Base-by-base conservation (phyloP, 2,113 vertebrate genomes). In the Pipa parva region DNA sequence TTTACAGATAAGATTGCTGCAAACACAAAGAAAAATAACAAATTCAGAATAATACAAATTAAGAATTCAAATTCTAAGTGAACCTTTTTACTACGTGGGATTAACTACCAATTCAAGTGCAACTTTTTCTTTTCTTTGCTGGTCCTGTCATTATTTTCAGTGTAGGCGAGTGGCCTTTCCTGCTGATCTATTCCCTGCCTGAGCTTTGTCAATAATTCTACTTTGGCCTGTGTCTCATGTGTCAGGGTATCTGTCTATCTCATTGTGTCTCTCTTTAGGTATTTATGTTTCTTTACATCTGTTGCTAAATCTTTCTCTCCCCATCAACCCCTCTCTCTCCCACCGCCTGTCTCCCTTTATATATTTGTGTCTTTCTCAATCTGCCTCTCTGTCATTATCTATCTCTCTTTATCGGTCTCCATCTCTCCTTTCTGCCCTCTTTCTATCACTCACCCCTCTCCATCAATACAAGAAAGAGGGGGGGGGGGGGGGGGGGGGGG, bases 391-490 rank as follows among this genome's bases (percentile, higher is more conserved):
- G 66, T 70, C 66, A 61, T 26, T 61, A 42, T 52, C 33, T 61
- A 58, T 61, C 65, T 59, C 28, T 68, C 64, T 65, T 15, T 57
- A 48, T 66, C 52, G 29, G 28, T 57, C 54, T 52, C 31, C 57
- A 52, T 70, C 57, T 61, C 58, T 70, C 66, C 49, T 29, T 61
- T 54, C 25, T 31, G 48, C 60, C 33, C 49, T 61, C 57, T 54
- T 39, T 69, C 31, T 61, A 54, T 70, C 66, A 54, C 48, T 52
- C 58, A 24, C 66, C 33, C 56, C 49, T 70, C 66, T 70, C 56
- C 50, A 61, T 70, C 58, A 29, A 61, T 54, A 29, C 37, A 13
- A 45, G 48, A 48, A 2, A 3, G 15, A n/a, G 20, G 71, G 72
- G 65, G 67, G 69, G 5, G 3, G 15, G 29, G 29, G n/a, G n/a